A percentile compares a stretch with the other conserved stretches of the same genome.
phyloP scores from a whole-genome alignment of 2,113 vertebrate species.

The Speoplatyrhinus poulsoni region DNA sequence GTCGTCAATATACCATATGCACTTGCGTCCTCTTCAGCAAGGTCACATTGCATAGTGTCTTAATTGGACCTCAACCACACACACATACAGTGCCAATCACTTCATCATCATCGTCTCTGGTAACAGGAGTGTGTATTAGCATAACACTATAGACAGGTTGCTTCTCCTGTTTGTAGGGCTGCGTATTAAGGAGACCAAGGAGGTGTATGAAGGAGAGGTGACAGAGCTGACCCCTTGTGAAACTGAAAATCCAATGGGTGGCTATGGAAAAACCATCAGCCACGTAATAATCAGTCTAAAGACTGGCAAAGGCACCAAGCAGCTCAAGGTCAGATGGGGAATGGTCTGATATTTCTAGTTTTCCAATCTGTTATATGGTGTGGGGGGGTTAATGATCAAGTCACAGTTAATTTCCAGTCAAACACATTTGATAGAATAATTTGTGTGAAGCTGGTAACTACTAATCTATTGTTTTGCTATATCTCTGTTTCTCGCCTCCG shows the following conservation, averaged over 20 bases:
- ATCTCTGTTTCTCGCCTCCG: constrained; percentile 24
- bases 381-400: not conserved
- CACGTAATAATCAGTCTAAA: constrained; percentile 97
- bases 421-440: not conserved
- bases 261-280: constrained; percentile 97
- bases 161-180: constrained; percentile 76
- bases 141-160: too few species aligned
- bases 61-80: constrained; percentile 4
- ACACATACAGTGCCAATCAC: not conserved
- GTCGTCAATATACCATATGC: too few species aligned
- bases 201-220: constrained; percentile 98
- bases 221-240: constrained; percentile 96
- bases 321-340: constrained; percentile 84
- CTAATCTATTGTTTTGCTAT: not conserved
- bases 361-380: not conserved
- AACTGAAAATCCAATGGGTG: constrained; percentile 98
- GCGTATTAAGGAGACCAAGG: constrained; percentile 98
- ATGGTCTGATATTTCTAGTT: not conserved
- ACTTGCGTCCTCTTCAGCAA: too few species aligned
- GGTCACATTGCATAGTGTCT: too few species aligned
- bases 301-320: constrained; percentile 97
- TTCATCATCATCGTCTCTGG: constrained; percentile 8
- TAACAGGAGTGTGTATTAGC: constrained; percentile 15
- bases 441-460: not conserved
- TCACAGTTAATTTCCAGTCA: too few species aligned